Evolutionary conservation across 2,797 vertebrate genomes (phyloP), one percentile per base, ranked within the genome.

Genomic region (Bovichtus variegatus): DNA sequence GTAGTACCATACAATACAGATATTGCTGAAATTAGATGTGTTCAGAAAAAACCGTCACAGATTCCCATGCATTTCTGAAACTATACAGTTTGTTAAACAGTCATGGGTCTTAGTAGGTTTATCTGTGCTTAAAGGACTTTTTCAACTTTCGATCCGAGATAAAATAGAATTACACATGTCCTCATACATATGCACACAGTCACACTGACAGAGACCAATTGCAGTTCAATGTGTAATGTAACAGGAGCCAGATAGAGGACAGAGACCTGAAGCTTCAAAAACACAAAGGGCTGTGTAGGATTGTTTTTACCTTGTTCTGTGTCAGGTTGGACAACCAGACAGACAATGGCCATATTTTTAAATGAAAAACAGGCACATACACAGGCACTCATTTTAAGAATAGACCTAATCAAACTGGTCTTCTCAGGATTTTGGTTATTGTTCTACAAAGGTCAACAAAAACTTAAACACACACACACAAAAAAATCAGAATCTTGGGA

Each of bases 341-440:
- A 65, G 2, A 66, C 15, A 77, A 53, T 51, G 2, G n/a, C 8
- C 21, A 41, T 21, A 38, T 53, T 53, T 36, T 5, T 21, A 13
- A 49, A 27, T 16, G 1, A 36, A 51, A 65, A 43, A 34, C 38
- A 46, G 38, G 2, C 47, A 44, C 46, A 69, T 16, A 47, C 16
- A 40, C 55, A 65, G 19, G 15, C 73, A 71, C 53, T 69, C 47
- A 34, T 58, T 63, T 75, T 5, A 65, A 67, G 21, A 59, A 58
- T 13, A 71, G 46, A 75, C 57, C 16, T 25, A 3, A 47, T 66
- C 10, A 38, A 69, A 57, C 27, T 49, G 3, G 9, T 71, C 16
- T 70, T 49, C 31, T 60, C 49, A 27, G 23, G 31, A 59, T 53
- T 66, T 73, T 71, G 62, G 59, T 81, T 74, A 55, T 43, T 49